Evolutionary conservation across 1,140 invertebrate species (phyloP), one percentile per base, ranked within the genome.

Genomic region (Melipona quadrifasciata): DNA sequence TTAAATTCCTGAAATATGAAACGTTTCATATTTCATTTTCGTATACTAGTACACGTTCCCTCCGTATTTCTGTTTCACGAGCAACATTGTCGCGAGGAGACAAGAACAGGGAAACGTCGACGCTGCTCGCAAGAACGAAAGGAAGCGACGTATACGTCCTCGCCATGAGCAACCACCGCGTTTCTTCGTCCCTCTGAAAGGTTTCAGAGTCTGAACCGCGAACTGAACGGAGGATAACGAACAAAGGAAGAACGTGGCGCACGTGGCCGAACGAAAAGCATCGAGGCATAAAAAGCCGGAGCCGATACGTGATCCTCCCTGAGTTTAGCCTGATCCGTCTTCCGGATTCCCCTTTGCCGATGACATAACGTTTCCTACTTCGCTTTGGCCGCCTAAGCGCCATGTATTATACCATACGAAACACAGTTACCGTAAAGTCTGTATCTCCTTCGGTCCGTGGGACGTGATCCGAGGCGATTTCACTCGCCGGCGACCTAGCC

Each of bases 261-360:
- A 77, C 58, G 47, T 53, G 39, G n/a, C n/a, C 47, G 57, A 72
- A 53, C 27, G 76, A 53, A 16, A 78, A 65, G 39, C 57, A 47
- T 31, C 39, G n/a, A 16, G 27, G 61, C 61, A 47, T 34, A 34
- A 31, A 78, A 78, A 34, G 27, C 76, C 11, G n/a, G 39, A 31
- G 51, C 47, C 61, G 39, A 21, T 27, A 31, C 24, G 34, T 19
- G 14, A 71, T 71, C 70, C 14, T 53, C 14, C n/a, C 47, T 0
- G 34, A 51, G 47, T 67, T 67, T 53, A 24, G 19, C 76, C 12
- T 53, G 27, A 53, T 78, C 31, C 47, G 27, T 53, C 19, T 65
- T 27, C 31, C 47, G 31, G 67, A 68, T 68, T 68, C 47, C 39
- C 24, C 4, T 47, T 24, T 47, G 21, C 39, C 34, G 31, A 34